phyloP scores from a whole-genome alignment of 2,113 vertebrate genomes.

The Cheilinus undulatus region DNA sequence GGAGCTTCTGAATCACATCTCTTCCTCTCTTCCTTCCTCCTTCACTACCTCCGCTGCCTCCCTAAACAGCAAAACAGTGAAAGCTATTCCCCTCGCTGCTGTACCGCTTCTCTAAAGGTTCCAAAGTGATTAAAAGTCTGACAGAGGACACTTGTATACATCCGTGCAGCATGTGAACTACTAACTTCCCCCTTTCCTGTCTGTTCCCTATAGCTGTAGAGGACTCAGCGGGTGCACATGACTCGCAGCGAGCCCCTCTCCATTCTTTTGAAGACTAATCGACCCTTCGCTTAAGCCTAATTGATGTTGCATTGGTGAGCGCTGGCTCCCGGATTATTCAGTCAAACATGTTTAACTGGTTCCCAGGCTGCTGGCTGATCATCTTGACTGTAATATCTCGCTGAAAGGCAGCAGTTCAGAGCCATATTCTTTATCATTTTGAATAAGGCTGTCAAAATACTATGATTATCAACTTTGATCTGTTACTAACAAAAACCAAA shows the following conservation, averaged over 20 bases:
- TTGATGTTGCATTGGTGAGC: constrained; percentile 60
- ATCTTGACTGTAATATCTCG: constrained; percentile 14
- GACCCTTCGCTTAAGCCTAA: constrained; percentile 61
- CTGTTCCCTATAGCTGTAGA: constrained; percentile 30
- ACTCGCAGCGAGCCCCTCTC: constrained; percentile 25
- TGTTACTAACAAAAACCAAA: no score
- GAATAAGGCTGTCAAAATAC: no score
- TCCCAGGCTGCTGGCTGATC: constrained; percentile 46
- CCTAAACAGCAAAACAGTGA: constrained; percentile 65
- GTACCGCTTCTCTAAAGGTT: constrained; percentile 45
- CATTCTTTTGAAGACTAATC: constrained; percentile 63
- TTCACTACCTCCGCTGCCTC: constrained; percentile 37
- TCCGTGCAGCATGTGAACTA: constrained; percentile 61
- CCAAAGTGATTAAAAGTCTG: constrained; percentile 70
- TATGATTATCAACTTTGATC: no score
- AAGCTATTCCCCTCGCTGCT: constrained; percentile 63
- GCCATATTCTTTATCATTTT: not conserved
- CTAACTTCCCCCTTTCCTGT: constrained; percentile 8
- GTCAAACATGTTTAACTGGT: constrained; percentile 56
- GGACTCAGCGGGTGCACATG: constrained; percentile 34
- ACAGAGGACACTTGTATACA: constrained; percentile 65
- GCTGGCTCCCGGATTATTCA: constrained; percentile 52
- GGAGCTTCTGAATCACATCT: constrained; percentile 68
- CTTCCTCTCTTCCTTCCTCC: constrained; percentile 59
- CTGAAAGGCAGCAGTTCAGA: not conserved